phyloP scores from a whole-genome alignment of 1,140 invertebrate species.

The Cydia pomonella region DNA sequence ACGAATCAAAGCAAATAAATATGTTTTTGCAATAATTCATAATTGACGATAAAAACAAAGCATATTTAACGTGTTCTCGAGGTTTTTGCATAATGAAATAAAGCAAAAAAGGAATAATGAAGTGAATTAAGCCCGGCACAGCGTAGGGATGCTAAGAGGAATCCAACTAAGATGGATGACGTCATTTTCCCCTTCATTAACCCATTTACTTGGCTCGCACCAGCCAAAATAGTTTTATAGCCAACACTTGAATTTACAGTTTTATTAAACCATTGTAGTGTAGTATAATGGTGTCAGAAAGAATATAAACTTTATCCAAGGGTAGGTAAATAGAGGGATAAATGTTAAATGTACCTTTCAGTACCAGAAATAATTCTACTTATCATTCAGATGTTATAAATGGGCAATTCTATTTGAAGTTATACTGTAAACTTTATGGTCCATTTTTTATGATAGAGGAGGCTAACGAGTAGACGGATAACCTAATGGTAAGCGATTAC shows the following conservation, averaged over 20 bases:
- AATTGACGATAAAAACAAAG: not conserved
- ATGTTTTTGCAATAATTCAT: not conserved
- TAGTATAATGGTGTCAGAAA: not conserved
- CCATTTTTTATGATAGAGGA: too few relatives aligned
- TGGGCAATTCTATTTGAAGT: too few relatives aligned
- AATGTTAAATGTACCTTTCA: too few relatives aligned
- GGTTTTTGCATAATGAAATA: constrained; percentile 39
- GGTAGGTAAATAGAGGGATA: not conserved
- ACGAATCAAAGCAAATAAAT: not conserved
- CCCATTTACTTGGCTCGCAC: constrained; percentile 65
- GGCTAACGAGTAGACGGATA: too few relatives aligned
- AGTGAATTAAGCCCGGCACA: constrained; percentile 60
- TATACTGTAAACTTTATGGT: too few relatives aligned
- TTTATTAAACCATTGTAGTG: not conserved
- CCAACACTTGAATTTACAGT: constrained; percentile 36
- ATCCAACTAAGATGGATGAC: constrained; percentile 75
- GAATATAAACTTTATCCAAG: not conserved
- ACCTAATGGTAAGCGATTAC: too few relatives aligned
- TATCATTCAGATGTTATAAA: too few relatives aligned
- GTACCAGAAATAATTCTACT: too few relatives aligned
- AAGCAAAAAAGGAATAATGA: constrained; percentile 64
- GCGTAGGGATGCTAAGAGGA: constrained; percentile 62
- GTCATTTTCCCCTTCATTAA: constrained; percentile 77
- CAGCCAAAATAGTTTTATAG: constrained; percentile 56
- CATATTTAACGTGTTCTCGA: constrained; percentile 8